These are phyloP conservation scores for Scaptomyza hsui DNA, from an alignment of 1,140 invertebrate genomes.

Conservation along the genomic window DNA sequence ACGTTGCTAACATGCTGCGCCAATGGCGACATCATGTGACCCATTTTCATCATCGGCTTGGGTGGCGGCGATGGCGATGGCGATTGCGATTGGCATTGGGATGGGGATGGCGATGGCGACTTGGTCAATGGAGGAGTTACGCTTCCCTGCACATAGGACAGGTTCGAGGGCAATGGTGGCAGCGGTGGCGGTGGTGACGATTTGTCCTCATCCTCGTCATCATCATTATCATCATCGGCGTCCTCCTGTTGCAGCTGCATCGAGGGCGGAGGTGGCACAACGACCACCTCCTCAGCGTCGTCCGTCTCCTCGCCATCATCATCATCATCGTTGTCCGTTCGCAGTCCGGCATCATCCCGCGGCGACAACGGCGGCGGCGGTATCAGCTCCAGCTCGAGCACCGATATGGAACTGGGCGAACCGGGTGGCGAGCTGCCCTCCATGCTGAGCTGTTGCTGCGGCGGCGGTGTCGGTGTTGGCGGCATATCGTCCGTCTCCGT, in stretches of 20 bases:
- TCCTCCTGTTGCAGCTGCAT: constrained; percentile 34
- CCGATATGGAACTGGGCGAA: constrained; percentile 66
- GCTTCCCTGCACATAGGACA: constrained; percentile 74
- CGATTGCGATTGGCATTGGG: constrained; percentile 78
- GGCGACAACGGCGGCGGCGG: constrained; percentile 74
- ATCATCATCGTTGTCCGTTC: constrained; percentile 68
- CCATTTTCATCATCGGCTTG: constrained; percentile 62
- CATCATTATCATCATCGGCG: constrained; percentile 19
- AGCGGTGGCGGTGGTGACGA: constrained; percentile 77
- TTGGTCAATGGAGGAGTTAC: constrained; percentile 73
- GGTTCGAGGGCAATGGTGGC: constrained; percentile 76
- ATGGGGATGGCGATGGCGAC: constrained; percentile 77
- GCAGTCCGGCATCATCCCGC: constrained; percentile 57
- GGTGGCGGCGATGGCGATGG: constrained; percentile 77
- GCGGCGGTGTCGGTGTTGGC: constrained; percentile 77
- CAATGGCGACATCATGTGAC: constrained; percentile 76
- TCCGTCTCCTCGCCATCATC: constrained; percentile 68
- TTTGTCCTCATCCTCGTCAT: constrained; percentile 64
- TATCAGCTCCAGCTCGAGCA: constrained; percentile 72
- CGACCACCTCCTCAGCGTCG: constrained; percentile 47
- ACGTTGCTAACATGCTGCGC: constrained; percentile 65
- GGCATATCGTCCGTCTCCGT: constrained; percentile 79
- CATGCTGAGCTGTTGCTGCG: constrained; percentile 51
- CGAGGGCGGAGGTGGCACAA: constrained; percentile 32
- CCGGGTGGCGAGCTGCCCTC: constrained; percentile 44